These are phyloP conservation scores for Picus viridis DNA, from an alignment of 2,797 vertebrate species.

Conservation along the genomic window DNA sequence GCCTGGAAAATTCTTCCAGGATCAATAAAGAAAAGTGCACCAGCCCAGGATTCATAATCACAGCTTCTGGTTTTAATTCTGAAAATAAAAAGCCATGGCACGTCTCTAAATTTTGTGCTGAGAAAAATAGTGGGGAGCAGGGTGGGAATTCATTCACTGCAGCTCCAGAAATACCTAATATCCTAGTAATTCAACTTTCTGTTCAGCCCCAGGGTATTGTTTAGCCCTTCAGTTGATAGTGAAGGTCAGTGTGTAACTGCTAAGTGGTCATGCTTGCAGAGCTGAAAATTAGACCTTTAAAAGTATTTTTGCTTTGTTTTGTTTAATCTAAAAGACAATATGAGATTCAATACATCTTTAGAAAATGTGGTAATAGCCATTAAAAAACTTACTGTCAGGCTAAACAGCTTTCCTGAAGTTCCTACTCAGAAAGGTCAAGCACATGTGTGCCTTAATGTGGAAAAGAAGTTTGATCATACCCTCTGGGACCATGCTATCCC, in stretches of 20 bases:
- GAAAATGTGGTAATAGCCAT: not conserved
- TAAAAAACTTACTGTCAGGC: not conserved
- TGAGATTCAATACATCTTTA: not conserved
- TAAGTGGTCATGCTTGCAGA: not conserved
- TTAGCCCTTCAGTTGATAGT: not conserved
- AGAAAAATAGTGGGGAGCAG: rapidly evolving
- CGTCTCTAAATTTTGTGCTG: not conserved
- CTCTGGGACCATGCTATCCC: not conserved
- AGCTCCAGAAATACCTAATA: not conserved
- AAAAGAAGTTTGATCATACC: not conserved
- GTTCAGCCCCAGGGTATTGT: not conserved
- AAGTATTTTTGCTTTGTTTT: not conserved
- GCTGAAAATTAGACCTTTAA: not conserved
- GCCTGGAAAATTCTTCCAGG: not conserved
- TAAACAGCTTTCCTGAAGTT: not conserved
- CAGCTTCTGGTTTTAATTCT: not conserved
- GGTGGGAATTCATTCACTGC: not conserved
- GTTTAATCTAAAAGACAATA: not conserved
- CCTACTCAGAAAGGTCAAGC: not conserved
- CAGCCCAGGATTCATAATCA: not conserved
- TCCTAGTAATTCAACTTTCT: not conserved
- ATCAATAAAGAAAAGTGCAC: not conserved
- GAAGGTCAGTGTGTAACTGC: not conserved
- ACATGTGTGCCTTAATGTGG: not conserved
- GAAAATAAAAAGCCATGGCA: not conserved